Evolutionary conservation across 2,797 vertebrate genomes (phyloP), one percentile per base, ranked within the genome.

Genomic region (Mormyrus proboscirostris): DNA sequence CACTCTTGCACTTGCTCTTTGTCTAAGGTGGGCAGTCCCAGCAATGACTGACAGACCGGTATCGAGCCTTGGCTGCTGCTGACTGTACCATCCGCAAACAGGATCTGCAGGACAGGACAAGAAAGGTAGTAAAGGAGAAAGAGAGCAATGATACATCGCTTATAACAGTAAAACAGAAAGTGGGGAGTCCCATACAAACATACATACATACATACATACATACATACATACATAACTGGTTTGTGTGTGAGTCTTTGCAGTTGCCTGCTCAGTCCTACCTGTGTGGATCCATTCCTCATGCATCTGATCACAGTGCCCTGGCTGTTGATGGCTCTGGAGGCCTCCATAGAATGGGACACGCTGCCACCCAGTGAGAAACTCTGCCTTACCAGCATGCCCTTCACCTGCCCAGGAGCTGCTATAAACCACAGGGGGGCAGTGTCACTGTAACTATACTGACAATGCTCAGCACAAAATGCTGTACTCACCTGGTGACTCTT

Each of bases 11-110:
- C 29, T 62, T 84, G 90, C 41, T 92, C 89, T 2, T 33, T 89
- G 38, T 91, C 76, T 69, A 90, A 47, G 7, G 50, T 44, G 19
- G 51, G 14, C 16, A 33, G 50, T 5, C 91, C 88, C 8, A 91
- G 57, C 65, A 93, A 92, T 2, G 92, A 79, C 82, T 93, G 91
- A 90, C 93, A 91, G 10, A 97, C 92, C 29, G 96, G 96, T 49
- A 95, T 96, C 29, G 97, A 96, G 91, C 97, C 95, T 0, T 95
- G 94, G 91, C 96, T 96, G 3, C 10, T 93, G 92, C 95, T 95
- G 84, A 97, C 95, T 2, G 96, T 91, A 2, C 97, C 97, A 88
- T 99, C 96, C 88, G 97, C 95, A 95, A 98, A 99, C 73, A 99
- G 94, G 90, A 99, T 92, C 98, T 99, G 90, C 53, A 33, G 82